Base-by-base conservation (phyloP, 2,797 vertebrate genomes). In the Macropus fuliginosus region DNA sequence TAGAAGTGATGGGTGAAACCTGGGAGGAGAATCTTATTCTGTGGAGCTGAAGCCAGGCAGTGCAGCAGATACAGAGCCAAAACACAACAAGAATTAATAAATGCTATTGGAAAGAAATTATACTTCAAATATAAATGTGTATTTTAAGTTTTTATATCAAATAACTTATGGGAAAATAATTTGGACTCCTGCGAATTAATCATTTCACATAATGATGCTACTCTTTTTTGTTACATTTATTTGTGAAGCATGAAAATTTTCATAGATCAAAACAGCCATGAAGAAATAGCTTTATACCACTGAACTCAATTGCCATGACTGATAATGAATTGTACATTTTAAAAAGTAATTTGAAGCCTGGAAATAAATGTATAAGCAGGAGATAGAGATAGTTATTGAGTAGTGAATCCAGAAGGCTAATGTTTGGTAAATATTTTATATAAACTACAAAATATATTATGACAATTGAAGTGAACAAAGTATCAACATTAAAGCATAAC, bases 261-360 rank as follows among this genome's bases (percentile, higher is more conserved):
- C 54, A 92, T 54, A 62, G 57, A 95, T 92, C 54, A 57, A 81
- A 90, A 95, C 93, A 66, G 13, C 0, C 3, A 40, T 14, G 57
- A 95, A 97, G 59, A 96, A 94, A 91, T 90, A 0, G 0, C 0
- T 97, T 97, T 94, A 95, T 24, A 66, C 55, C 40, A 0, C 92
- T 92, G 28, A 91, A 52, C 6, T 93, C 27, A 91, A 18, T 91
- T 34, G 0, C 3, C 66, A 92, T 92, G 91, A 3, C 54, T 93
- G 90, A 50, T 52, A 96, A 94, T 46, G 24, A 96, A 91, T 96
- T 74, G 10, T 2, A 14, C 4, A 0, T 87, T 95, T 91, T 52
- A 50, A 90, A 91, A 97, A 91, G 8, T 52, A 94, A 95, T 97
- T 96, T 93, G 55, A 95, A 91, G 16, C 1, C 91, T 27, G 66